These are phyloP conservation scores for Ornithoptera priamus DNA, from an alignment of 2,888 invertebrate genomes.

Conservation along the genomic window DNA sequence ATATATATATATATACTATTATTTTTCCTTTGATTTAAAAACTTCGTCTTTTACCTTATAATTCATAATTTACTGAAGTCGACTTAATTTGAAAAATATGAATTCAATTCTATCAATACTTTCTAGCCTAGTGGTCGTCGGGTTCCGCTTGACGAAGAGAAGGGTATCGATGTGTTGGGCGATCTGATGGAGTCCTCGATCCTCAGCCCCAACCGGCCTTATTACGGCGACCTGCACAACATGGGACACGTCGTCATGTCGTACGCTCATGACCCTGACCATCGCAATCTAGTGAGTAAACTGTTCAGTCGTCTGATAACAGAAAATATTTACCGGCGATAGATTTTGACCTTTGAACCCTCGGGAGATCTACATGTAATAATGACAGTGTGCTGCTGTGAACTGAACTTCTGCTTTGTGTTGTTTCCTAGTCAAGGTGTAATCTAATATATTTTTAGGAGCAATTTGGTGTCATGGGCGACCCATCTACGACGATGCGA, in stretches of 20 bases:
- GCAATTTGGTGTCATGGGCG: constrained; percentile 90
- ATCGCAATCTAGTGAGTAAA: constrained; percentile 81
- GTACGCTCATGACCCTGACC: constrained; percentile 89
- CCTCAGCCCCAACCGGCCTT: constrained; percentile 83
- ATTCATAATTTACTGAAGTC: too few species aligned
- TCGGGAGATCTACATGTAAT: too few species aligned
- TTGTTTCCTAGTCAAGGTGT: too few species aligned
- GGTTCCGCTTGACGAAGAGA: constrained; percentile 81
- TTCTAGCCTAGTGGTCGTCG: constrained; percentile 79
- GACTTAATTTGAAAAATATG: too few species aligned
- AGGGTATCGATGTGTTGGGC: constrained; percentile 88
- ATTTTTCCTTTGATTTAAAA: too few species aligned
- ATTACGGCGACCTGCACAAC: constrained; percentile 91
- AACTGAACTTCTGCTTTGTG: too few species aligned
- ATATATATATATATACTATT: too few species aligned
- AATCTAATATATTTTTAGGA: constrained; percentile 76
- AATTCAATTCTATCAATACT: neutral
- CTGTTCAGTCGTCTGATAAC: neutral
- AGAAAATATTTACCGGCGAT: neutral
- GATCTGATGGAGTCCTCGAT: constrained; percentile 88
- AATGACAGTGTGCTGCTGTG: too few species aligned
- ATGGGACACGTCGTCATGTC: constrained; percentile 89
- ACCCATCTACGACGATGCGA: constrained; percentile 91
- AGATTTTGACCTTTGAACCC: too few species aligned
- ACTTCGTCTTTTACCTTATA: too few species aligned